Evolutionary conservation across 2,888 invertebrate species (phyloP), one percentile per base, ranked within the genome.

Genomic region (Diplazon laetatorius): DNA sequence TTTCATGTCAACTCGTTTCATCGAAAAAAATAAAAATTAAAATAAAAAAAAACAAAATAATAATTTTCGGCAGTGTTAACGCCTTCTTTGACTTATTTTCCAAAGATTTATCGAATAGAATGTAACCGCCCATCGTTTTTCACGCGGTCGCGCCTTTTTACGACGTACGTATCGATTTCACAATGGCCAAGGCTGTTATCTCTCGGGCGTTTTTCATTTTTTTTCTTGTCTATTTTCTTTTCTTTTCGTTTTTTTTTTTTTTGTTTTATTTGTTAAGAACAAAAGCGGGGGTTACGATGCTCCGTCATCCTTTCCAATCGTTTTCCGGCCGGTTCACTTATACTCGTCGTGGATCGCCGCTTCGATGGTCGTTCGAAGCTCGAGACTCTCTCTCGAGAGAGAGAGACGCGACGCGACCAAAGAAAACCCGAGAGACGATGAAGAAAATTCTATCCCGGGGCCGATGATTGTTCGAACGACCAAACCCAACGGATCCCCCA

Each of bases 151-250:
- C 72, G 73, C 25, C 30, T 72, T 80, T 78, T 76, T 81, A 83
- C 85, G 85, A 88, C 87, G 87, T 89, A 89, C 87, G 86, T 88
- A 89, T 89, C 88, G 89, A 89, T 89, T 89, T 78, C 76, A 42
- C 22, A 55, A 78, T 44, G 66, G 44, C 69, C 52, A 16, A 18
- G 46, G n/a, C 42, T 39, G 66, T 57, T 20, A 16, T 48, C 42
- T 30, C 35, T 22, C 57, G 3, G 42, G 48, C 65, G 68, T 57
- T 52, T 44, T 46, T n/a, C n/a, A n/a, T n/a, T n/a, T n/a, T n/a
- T n/a, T n/a, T n/a, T n/a, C n/a, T n/a, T n/a, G n/a, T n/a, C n/a
- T n/a, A n/a, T n/a, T n/a, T n/a, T n/a, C n/a, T n/a, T n/a, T n/a
- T n/a, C n/a, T n/a, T n/a, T n/a, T n/a, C n/a, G n/a, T n/a, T n/a